Evolutionary conservation across 1,140 invertebrate genomes (phyloP).

Genomic region (Drosophila cardini): DNA sequence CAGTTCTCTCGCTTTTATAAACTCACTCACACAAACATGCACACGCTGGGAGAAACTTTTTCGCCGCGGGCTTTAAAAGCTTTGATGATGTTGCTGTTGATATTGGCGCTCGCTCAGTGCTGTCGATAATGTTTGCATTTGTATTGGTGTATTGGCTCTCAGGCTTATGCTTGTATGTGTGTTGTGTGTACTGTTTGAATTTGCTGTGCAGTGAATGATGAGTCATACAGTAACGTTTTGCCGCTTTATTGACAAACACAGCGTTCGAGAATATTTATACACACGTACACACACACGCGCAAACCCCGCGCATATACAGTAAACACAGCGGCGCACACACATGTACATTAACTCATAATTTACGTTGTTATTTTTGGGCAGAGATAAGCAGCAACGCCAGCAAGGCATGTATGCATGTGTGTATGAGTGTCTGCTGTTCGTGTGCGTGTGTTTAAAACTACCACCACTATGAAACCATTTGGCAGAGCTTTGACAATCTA

Average conservation of each 20-base stretch:
- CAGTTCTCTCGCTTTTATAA: constrained; percentile 6
- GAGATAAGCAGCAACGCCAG: constrained; percentile 57
- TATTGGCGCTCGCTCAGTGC: constrained; percentile 54
- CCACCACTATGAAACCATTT: background rate
- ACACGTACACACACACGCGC: constrained; percentile 38
- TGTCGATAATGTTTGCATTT: constrained; percentile 56
- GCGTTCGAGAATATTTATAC: constrained; percentile 68
- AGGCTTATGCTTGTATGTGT: constrained; percentile 11
- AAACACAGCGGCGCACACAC: constrained; percentile 35
- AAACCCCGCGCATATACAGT: constrained; percentile 16
- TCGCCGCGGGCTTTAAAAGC: constrained; percentile 38
- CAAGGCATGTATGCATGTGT: constrained; percentile 25
- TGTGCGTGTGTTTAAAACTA: background rate
- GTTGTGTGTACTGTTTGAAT: constrained; percentile 60
- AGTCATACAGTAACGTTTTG: constrained; percentile 60
- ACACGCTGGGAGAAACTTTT: constrained; percentile 55
- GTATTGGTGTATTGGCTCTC: constrained; percentile 58
- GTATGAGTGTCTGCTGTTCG: background rate
- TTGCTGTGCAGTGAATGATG: constrained; percentile 59
- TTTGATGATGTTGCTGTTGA: constrained; percentile 66
- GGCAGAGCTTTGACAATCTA: constrained; percentile 11
- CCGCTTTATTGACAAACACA: constrained; percentile 71
- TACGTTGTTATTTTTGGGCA: constrained; percentile 79
- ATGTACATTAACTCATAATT: constrained; percentile 78
- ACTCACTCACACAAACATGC: constrained; percentile 10